phyloP scores from a whole-genome alignment of 2,888 invertebrate genomes.

The Caenorhabditis parvicauda region DNA sequence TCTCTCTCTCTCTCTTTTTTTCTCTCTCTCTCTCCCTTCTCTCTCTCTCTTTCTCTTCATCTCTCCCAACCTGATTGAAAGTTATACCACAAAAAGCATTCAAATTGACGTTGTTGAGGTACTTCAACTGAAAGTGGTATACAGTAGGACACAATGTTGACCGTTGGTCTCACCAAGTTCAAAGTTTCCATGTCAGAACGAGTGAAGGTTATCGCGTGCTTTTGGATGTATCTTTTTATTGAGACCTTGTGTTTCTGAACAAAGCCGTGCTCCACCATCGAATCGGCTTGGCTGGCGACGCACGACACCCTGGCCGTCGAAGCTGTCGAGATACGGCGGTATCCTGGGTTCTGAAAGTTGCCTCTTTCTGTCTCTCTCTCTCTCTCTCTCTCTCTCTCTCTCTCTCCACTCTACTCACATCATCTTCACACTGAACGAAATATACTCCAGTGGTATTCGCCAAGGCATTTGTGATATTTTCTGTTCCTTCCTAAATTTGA shows the following conservation, averaged over 20 bases:
- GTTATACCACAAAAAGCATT: slow-evolving; percentile 41
- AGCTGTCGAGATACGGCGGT: slow-evolving; percentile 18
- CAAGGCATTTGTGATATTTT: slow-evolving; percentile 41
- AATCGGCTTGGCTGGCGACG: slow-evolving; percentile 13
- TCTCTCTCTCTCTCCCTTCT: too few species aligned
- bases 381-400: background rate
- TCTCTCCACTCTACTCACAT: background rate
- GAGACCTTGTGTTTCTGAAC: slow-evolving; percentile 24
- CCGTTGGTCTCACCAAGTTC: slow-evolving; percentile 27
- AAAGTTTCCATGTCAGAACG: slow-evolving; percentile 38
- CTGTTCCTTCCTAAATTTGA: slow-evolving; percentile 29
- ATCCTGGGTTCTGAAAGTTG: slow-evolving; percentile 4
- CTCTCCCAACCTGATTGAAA: too few species aligned
- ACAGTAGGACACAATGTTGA: background rate
- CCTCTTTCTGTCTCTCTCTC: background rate
- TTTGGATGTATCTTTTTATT: slow-evolving; percentile 27
- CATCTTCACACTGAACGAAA: slow-evolving; percentile 11
- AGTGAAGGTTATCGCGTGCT: slow-evolving; percentile 31
- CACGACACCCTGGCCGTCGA: slow-evolving; percentile 24
- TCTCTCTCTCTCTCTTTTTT: too few species aligned
- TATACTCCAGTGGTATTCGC: slow-evolving; percentile 32
- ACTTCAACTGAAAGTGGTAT: slow-evolving; percentile 29
- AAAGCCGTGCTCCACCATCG: slow-evolving; percentile 14
- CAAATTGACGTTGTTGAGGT: slow-evolving; percentile 30
- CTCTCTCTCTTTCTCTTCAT: too few species aligned